Conservation (phyloP, 2,113 vertebrate genomes). For the Sminthopsis crassicaudata region DNA sequence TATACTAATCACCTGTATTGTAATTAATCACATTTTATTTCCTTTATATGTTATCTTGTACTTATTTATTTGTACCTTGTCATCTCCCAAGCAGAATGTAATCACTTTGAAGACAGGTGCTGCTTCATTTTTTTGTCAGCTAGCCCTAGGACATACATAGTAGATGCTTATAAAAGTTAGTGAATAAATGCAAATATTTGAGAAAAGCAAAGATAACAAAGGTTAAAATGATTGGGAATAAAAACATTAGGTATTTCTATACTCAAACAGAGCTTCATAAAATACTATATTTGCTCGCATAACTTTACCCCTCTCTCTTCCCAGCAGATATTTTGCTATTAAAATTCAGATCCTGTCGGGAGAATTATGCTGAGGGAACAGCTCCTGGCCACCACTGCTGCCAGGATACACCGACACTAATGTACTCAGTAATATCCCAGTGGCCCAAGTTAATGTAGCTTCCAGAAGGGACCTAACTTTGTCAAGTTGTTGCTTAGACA, state of each 20-base stretch:
- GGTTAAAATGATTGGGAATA: constrained; percentile 15
- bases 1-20: neutral
- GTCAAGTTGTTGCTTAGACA: constrained; percentile 58
- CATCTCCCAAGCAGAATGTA: neutral
- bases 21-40: neutral
- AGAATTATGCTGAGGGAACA: constrained; percentile 55
- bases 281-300: constrained; percentile 46
- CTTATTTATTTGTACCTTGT: neutral
- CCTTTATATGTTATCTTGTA: neutral
- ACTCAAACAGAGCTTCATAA: constrained; percentile 9
- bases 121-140: neutral
- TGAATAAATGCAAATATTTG: constrained; percentile 16
- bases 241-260: constrained; percentile 17
- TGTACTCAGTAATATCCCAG: constrained; percentile 33
- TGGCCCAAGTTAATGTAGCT: constrained; percentile 14
- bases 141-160: neutral
- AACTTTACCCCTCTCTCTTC: constrained; percentile 7
- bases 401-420: constrained; percentile 45
- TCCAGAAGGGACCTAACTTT: constrained; percentile 25
- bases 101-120: neutral
- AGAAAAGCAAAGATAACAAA: neutral
- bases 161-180: neutral
- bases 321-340: constrained; percentile 47
- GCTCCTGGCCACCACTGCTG: constrained; percentile 24
- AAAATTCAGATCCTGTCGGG: constrained; percentile 48